Base-by-base conservation (phyloP, 1,140 invertebrate genomes). In the Scaptodrosophila lebanonensis region DNA sequence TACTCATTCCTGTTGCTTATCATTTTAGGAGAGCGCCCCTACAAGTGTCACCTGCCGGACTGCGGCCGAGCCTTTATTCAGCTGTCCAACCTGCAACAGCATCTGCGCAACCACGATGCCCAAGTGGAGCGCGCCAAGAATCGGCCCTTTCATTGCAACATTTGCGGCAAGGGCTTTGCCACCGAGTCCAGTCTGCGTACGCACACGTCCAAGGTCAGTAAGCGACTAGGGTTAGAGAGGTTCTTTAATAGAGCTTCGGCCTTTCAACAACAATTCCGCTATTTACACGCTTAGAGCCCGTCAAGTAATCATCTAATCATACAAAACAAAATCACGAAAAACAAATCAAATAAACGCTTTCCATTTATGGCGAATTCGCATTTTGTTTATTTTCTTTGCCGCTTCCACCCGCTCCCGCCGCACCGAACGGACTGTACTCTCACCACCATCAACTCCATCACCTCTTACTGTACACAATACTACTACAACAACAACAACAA, bases 21-120 rank as follows among this genome's bases (percentile, higher is more conserved):
- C 6, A 8, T 91, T 92, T 25, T 90, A 98, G 97, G 96, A 83
- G 97, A 98, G 89, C 92, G 97, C 69, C 97, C 97, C 6, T 99
- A 98, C 90, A 96, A 97, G 89, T 99, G 97, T 88, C 95, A 97
- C 86, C 90, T 98, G 73, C 95, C 95, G 20, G 96, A 98, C 83
- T 98, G 97, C 88, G 96, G 96, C 16, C 91, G 96, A 70, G 96
- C 96, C 52, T 99, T 99, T 89, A 98, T 98, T 86, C 97, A 99
- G 89, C 91, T 98, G 73, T 98, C 96, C 20, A 99, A 98, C 88
- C 92, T 98, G 7, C 97, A 98, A 86, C 97, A 98, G 86, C 97
- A 99, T 87, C 91, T 98, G 63, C 90, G 97, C 58, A 98, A 98
- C 88, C 97, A 99, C 88, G 97, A 98, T 83, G 95, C 95, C 47